Percentiles rank a stretch among this genome's conserved stretches.
Evolutionary conservation across 2,888 invertebrate genomes (phyloP).

Genomic region (Lampropteryx suffumata): DNA sequence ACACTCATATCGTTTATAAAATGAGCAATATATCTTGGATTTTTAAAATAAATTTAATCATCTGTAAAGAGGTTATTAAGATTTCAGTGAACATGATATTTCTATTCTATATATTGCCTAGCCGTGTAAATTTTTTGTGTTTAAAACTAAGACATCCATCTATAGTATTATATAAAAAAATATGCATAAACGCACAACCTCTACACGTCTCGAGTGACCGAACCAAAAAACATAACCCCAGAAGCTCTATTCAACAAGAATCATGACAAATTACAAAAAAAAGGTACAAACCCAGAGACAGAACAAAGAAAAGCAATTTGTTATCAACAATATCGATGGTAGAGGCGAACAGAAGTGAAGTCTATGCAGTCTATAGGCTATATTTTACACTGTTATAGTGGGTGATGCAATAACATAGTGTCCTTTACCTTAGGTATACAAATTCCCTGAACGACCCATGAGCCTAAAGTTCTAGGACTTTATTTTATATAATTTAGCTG

Average conservation of each 20-base stretch:
- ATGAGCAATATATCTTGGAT: no score
- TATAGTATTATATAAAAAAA: constrained; percentile 1
- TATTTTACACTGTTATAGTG: constrained; percentile 31
- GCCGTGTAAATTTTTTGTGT: constrained; percentile 12
- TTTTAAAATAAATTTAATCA: no score
- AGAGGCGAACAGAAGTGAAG: constrained; percentile 53
- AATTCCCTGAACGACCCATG: no score
- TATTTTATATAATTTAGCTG: no score
- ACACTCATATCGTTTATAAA: no score
- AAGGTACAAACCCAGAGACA: constrained; percentile 48
- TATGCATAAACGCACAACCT: constrained; percentile 17
- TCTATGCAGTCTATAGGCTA: constrained; percentile 27
- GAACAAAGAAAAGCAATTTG: constrained; percentile 78
- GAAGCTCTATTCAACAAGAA: constrained; percentile 34
- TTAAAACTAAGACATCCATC: no score
- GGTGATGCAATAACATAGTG: constrained; percentile 6
- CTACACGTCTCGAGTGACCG: constrained; percentile 2
- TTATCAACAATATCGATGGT: constrained; percentile 76
- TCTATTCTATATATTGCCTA: no score
- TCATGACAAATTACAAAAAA: constrained; percentile 52
- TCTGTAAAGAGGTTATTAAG: no score
- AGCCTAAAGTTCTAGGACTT: no score
- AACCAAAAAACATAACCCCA: constrained; percentile 18
- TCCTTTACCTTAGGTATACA: no score
- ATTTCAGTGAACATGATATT: no score